Base-by-base conservation (phyloP, 2,888 invertebrate genomes). In the Lobophora halterata region DNA sequence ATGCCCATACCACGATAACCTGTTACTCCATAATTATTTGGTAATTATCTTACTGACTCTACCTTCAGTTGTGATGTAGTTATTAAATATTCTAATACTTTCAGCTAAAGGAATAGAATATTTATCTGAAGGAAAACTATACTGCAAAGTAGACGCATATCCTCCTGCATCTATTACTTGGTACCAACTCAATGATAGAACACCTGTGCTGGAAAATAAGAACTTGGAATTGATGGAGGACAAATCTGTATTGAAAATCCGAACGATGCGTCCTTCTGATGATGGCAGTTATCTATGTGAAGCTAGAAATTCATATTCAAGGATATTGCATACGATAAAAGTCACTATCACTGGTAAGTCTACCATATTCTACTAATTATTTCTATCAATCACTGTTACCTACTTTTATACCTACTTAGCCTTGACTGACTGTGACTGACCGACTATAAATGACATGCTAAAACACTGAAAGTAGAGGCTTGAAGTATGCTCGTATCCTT, bases 131-230 rank as follows among this genome's bases (percentile, higher is more conserved):
- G 42, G 29, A 1, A 13, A 37, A 12, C 1, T 43, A 21, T 4
- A 24, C 10, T 43, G 42, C 5, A 1, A 25, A 11, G 42, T 37
- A 9, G 37, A 37, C 19, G 28, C 42, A 1, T 26, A 29, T 7
- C 42, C 42, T 0, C 29, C 33, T 2, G 42, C 29, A 1, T 9
- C 25, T 1, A 21, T 43, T 4, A 25, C 32, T 3, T 43, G 42
- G 42, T 43, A 37, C 12, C n/a, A n/a, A n/a, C n/a, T n/a, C n/a
- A 43, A 43, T 29, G 28, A 43, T 5, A 20, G 6, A 2, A 29
- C 3, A 7, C 5, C 8, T 5, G 8, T 43, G n/a, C 5, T 7
- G 4, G 9, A 7, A 29, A 13, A 3, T 3, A 32, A 25, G 3
- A 25, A 37, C 8, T 1, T 37, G 2, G 28, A 33, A n/a, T 7